Percentiles rank a stretch among this genome's conserved stretches.
Conservation (phyloP, 2,888 invertebrate genomes). For the Apodemia hepburni region DNA sequence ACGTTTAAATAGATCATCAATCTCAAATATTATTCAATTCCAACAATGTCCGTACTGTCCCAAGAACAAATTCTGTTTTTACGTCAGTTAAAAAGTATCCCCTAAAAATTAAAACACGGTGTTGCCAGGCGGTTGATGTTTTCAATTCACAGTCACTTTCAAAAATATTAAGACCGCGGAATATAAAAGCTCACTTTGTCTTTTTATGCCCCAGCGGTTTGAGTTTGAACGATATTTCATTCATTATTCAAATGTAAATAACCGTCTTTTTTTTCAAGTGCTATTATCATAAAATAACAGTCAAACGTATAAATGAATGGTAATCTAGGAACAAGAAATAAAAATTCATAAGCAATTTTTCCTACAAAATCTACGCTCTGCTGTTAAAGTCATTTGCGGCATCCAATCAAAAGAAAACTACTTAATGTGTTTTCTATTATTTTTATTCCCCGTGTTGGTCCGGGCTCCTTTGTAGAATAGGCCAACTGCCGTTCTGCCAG, state of each 20-base stretch:
- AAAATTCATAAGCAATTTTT: neutral
- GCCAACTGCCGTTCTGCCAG: too few relatives aligned
- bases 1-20: too few relatives aligned
- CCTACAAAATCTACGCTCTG: too few relatives aligned
- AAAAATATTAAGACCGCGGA: slow-evolving; percentile 9
- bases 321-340: neutral
- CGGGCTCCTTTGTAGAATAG: too few relatives aligned
- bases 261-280: neutral
- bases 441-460: too few relatives aligned
- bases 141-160: slow-evolving; percentile 18
- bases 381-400: too few relatives aligned
- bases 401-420: too few relatives aligned
- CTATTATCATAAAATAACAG: slow-evolving; percentile 5
- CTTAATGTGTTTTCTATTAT: too few relatives aligned
- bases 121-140: neutral
- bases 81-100: too few relatives aligned
- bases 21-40: too few relatives aligned
- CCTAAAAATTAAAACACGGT: neutral
- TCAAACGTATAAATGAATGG: slow-evolving; percentile 3
- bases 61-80: too few relatives aligned
- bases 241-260: slow-evolving; percentile 12
- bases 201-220: slow-evolving; percentile 10
- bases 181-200: slow-evolving; percentile 13
- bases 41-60: too few relatives aligned
- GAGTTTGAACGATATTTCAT: slow-evolving; percentile 8